phyloP scores from a whole-genome alignment of 1,140 invertebrate genomes.

The Cyrtorhinus lividipennis region DNA sequence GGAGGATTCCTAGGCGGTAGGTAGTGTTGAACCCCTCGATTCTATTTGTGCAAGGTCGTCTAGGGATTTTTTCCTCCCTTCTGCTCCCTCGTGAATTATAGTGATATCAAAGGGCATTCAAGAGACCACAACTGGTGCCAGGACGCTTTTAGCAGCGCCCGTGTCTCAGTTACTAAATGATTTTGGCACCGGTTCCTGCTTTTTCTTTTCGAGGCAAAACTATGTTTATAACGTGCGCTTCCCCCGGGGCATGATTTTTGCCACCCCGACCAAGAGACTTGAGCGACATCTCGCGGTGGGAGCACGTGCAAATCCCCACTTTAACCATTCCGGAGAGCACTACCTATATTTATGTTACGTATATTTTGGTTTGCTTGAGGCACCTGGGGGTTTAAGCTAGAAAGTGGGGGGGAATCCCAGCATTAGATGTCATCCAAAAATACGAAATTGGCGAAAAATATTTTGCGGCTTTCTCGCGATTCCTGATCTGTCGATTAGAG shows the following conservation, averaged over 20 bases:
- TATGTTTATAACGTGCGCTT: slow-evolving; percentile 2
- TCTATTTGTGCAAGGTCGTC: slow-evolving; percentile 9
- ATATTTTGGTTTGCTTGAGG: slow-evolving; percentile 5
- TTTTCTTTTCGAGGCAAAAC: no score
- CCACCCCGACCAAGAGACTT: not conserved
- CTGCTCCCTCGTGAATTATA: not conserved
- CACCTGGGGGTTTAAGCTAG: not conserved
- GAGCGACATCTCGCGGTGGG: not conserved
- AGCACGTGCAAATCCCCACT: not conserved
- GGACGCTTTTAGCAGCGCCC: not conserved
- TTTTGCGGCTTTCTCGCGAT: no score
- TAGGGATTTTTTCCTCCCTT: not conserved
- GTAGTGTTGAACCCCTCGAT: not conserved
- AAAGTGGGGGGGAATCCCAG: not conserved
- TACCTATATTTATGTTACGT: slow-evolving; percentile 2
- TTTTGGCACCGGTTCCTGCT: not conserved
- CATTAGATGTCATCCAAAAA: not conserved
- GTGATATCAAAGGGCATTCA: slow-evolving; percentile 8
- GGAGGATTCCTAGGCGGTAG: not conserved
- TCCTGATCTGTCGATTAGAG: no score
- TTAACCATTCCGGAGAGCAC: not conserved
- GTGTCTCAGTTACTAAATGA: slow-evolving; percentile 9
- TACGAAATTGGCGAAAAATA: no score
- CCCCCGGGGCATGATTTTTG: not conserved
- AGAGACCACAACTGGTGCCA: not conserved